Conservation (phyloP, 2,797 vertebrate genomes). For the Pangasius krempfi region DNA sequence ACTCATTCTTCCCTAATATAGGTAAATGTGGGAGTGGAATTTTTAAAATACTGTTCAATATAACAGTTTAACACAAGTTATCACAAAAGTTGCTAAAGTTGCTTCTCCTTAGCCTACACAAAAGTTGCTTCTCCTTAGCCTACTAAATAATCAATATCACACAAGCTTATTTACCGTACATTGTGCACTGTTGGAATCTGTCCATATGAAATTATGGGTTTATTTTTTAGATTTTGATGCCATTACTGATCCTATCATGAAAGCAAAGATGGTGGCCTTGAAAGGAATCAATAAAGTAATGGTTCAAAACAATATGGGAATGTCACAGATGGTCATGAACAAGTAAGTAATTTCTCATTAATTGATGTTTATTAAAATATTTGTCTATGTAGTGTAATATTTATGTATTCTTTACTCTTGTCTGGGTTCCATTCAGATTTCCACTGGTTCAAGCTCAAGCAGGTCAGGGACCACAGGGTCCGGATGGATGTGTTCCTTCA, state of each 20-base stretch:
- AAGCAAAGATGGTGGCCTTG: conserved; percentile 98
- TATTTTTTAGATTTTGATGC: conserved; percentile 88
- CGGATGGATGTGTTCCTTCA: conserved; percentile 79
- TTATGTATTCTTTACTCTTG: background rate
- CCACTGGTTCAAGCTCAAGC: conserved; percentile 78
- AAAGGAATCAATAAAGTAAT: conserved; percentile 99
- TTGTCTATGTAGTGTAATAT: background rate
- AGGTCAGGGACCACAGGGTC: conserved; percentile 70
- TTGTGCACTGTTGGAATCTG: background rate
- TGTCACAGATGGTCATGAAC: conserved; percentile 92
- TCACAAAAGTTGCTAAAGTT: background rate
- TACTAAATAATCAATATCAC: background rate
- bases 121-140: background rate
- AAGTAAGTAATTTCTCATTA: conserved; percentile 76
- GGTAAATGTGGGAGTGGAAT: conserved; percentile 74
- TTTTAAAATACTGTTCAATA: background rate
- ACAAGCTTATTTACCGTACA: no score
- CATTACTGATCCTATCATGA: conserved; percentile 99
- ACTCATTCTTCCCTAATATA: conserved; percentile 96
- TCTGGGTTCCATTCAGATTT: conserved; percentile 75
- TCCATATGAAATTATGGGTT: background rate
- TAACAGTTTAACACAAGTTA: background rate
- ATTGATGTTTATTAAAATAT: background rate
- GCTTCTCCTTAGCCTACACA: background rate
- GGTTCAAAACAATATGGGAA: conserved; percentile 97